Percentiles rank a stretch among this genome's conserved stretches.
Evolutionary conservation across 2,888 invertebrate genomes (phyloP).

Genomic region (Bembecia ichneumoniformis): DNA sequence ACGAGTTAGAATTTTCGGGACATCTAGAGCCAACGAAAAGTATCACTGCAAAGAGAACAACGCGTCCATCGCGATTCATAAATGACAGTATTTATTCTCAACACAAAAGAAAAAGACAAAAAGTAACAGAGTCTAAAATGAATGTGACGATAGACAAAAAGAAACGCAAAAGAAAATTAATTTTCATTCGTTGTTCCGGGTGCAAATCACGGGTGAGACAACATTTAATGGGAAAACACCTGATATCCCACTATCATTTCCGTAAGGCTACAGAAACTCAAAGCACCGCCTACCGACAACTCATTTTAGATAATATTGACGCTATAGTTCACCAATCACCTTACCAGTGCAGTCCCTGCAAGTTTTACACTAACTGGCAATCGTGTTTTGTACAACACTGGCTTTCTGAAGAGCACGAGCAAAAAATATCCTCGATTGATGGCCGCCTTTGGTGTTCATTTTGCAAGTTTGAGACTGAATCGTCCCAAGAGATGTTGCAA

Average conservation of each 20-base stretch:
- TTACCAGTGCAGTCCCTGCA: slow-evolving; percentile 88
- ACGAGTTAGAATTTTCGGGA: slow-evolving; percentile 77
- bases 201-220: slow-evolving; percentile 79
- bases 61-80: slow-evolving; percentile 45
- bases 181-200: slow-evolving; percentile 77
- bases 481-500: slow-evolving; percentile 76
- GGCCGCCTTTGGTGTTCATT: slow-evolving; percentile 81
- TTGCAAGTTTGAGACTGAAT: slow-evolving; percentile 78
- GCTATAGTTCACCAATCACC: slow-evolving; percentile 86
- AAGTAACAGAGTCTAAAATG: slow-evolving; percentile 17
- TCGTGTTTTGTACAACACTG: slow-evolving; percentile 81
- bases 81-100: slow-evolving; percentile 40
- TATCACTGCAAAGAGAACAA: slow-evolving; percentile 35
- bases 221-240: slow-evolving; percentile 84
- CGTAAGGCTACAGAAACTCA: slow-evolving; percentile 76
- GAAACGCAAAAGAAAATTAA: slow-evolving; percentile 70
- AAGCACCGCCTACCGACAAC: slow-evolving; percentile 69
- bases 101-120: slow-evolving; percentile 27
- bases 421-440: slow-evolving; percentile 54
- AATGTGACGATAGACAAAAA: slow-evolving; percentile 43
- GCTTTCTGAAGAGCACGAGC: slow-evolving; percentile 75
- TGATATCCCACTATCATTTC: slow-evolving; percentile 89
- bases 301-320: slow-evolving; percentile 83
- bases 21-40: slow-evolving; percentile 44
- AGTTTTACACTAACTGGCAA: slow-evolving; percentile 86